phyloP scores from a whole-genome alignment of 2,797 vertebrate genomes.

The Salmo trutta region DNA sequence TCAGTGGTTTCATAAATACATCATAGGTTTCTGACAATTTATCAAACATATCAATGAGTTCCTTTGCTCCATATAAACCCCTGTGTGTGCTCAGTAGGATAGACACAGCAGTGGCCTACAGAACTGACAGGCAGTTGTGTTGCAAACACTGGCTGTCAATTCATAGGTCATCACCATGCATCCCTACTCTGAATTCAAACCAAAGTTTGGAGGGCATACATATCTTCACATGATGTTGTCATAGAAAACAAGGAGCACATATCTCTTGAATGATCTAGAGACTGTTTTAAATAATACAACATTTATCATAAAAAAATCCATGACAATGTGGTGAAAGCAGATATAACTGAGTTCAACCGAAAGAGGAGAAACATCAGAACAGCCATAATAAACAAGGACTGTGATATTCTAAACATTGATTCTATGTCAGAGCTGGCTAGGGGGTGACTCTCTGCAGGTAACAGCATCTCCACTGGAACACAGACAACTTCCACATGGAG shows the following conservation, averaged over 20 bases:
- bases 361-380: background rate
- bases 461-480: constrained; percentile 91
- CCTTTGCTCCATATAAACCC: background rate
- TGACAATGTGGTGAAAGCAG: background rate
- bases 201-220: background rate
- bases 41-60: background rate
- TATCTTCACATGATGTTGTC: background rate
- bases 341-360: background rate
- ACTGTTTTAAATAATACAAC: background rate
- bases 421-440: background rate
- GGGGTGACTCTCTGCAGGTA: constrained; percentile 77
- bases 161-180: constrained; percentile 89
- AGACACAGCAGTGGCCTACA: constrained; percentile 88
- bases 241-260: background rate
- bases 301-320: background rate
- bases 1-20: background rate
- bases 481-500: constrained; percentile 88
- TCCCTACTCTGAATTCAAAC: background rate
- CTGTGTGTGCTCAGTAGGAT: constrained; percentile 56
- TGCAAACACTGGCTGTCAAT: constrained; percentile 86
- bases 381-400: background rate
- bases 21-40: background rate
- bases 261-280: background rate
- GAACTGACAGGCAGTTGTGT: constrained; percentile 87
- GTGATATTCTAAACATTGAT: background rate